Evolutionary conservation across 2,113 vertebrate species (phyloP), one percentile per base, ranked within the genome.

Genomic region (Lonchura striata): DNA sequence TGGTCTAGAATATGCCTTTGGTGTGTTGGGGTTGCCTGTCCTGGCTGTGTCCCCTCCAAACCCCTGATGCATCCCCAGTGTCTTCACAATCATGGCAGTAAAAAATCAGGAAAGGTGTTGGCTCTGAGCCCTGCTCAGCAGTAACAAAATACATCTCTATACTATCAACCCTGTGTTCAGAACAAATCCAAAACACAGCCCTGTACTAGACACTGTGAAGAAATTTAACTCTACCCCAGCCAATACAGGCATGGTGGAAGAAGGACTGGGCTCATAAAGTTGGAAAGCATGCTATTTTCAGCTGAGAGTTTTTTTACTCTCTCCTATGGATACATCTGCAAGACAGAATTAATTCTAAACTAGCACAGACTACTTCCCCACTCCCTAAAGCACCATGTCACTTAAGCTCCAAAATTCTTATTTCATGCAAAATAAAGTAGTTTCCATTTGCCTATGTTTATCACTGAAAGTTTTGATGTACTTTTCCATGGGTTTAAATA

Each of bases 41-140:
- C 53, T 54, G 46, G n/a, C 30, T 41, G 20, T 35, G 16, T 54
- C 30, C 12, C 30, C 20, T 75, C 39, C 3, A 2, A 41, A 1
- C 21, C 20, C 35, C 25, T 39, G n/a, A 25, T 13, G 17, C 9
- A 35, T 4, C 16, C 61, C 7, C 39, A 53, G 4, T 7, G 6
- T 47, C 53, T 59, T 72, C 0, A 0, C 14, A 21, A 27, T 23
- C 1, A 1, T 41, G 30, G 53, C 69, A 47, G n/a, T 25, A 41
- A 13, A 60, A 68, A 68, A 75, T 13, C 52, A 82, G 28, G 27
- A 44, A 66, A 52, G 10, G 19, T 10, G 2, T 28, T 59, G 46
- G 23, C 28, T 74, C 46, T 39, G 44, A 75, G 24, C 28, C 3
- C n/a, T 60, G 30, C 20, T 41, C 61, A 68, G 20, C 39, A 82